A percentile compares a stretch with the other conserved stretches of the same genome.
These are phyloP conservation scores for Phenganax stokvisi DNA, from an alignment of 92 coral and sea anemone genomes.

Conservation along the genomic window DNA sequence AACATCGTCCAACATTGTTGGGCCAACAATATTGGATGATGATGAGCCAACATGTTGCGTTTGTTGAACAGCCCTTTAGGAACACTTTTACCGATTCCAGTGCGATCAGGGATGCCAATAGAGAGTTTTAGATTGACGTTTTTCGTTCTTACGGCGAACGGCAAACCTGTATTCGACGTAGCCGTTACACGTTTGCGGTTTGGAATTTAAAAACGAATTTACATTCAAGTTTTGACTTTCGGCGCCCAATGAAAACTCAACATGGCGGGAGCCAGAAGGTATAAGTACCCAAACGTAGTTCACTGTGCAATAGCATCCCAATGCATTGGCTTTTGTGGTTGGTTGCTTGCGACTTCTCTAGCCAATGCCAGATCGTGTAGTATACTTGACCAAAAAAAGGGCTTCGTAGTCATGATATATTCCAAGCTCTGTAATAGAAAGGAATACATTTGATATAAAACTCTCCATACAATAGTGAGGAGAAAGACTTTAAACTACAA, in stretches of 20 bases:
- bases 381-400: constrained; percentile 42
- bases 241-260: background rate
- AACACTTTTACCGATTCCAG: no score
- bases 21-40: no score
- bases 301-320: constrained; percentile 38
- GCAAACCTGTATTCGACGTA: constrained; percentile 3
- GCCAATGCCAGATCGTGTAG: constrained; percentile 37
- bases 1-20: no score
- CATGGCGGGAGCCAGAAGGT: no score
- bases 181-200: background rate
- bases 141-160: background rate
- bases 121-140: constrained; percentile 9
- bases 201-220: background rate
- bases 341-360: constrained; percentile 24
- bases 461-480: background rate
- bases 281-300: no score
- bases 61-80: no score
- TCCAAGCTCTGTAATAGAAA: no score
- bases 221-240: background rate
- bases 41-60: no score
- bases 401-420: constrained; percentile 8
- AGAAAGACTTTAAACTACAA: background rate
- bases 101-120: background rate
- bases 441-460: background rate
- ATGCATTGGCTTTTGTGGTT: constrained; percentile 30